These are phyloP conservation scores for Clamator glandarius DNA, from an alignment of 2,797 vertebrate genomes.

Conservation along the genomic window DNA sequence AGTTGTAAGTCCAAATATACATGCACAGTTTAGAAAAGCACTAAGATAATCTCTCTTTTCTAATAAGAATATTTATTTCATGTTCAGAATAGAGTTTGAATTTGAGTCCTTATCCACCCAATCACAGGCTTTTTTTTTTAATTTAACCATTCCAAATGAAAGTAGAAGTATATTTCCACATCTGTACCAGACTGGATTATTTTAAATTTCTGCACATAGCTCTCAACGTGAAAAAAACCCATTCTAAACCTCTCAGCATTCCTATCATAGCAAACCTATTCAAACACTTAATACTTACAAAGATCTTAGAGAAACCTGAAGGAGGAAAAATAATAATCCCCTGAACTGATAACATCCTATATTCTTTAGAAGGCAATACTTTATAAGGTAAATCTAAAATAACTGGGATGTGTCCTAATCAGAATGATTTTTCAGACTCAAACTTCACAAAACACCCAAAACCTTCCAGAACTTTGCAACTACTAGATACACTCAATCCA, in stretches of 20 bases:
- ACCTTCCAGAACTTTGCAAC: background rate
- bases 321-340: background rate
- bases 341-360: background rate
- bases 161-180: background rate
- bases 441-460: background rate
- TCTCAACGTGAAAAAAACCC: background rate
- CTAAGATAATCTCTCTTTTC: background rate
- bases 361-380: background rate
- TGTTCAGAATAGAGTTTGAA: background rate
- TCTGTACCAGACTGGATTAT: background rate
- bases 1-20: background rate
- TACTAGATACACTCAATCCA: background rate
- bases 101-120: background rate
- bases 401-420: background rate
- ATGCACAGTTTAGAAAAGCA: rapidly evolving
- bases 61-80: background rate
- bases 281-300: background rate
- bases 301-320: background rate
- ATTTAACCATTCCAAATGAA: background rate
- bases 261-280: background rate
- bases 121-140: background rate
- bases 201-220: background rate
- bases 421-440: background rate
- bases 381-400: background rate
- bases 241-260: background rate